phyloP scores from a whole-genome alignment of 1,140 invertebrate species.

The Ips nitidus region DNA sequence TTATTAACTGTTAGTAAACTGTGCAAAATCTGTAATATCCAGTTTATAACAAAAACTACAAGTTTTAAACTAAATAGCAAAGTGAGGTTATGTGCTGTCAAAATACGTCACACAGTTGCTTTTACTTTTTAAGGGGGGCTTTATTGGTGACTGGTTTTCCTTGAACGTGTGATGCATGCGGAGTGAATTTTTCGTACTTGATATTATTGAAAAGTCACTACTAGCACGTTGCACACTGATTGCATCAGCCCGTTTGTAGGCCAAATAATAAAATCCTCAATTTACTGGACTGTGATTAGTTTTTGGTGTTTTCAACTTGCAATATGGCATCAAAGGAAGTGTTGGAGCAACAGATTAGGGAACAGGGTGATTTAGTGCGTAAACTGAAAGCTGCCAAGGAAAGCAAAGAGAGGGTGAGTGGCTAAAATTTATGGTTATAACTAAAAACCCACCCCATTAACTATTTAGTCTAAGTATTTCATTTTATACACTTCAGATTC shows the following conservation, averaged over 20 bases:
- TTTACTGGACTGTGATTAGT: background rate
- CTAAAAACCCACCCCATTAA: background rate
- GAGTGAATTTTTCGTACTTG: too few species aligned
- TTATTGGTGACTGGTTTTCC: too few species aligned
- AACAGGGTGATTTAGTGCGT: constrained; percentile 78
- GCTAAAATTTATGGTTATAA: background rate
- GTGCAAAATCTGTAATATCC: too few species aligned
- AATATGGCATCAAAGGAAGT: constrained; percentile 24
- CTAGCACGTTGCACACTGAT: background rate
- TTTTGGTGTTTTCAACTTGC: background rate
- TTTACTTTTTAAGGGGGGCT: too few species aligned
- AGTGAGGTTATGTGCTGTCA: too few species aligned
- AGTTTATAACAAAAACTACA: too few species aligned
- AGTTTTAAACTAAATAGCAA: too few species aligned
- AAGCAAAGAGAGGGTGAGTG: constrained; percentile 66
- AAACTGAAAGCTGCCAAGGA: constrained; percentile 80
- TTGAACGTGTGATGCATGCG: too few species aligned
- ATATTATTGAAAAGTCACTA: too few species aligned
- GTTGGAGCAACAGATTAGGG: constrained; percentile 63
- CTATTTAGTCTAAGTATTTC: background rate
- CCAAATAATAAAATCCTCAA: background rate
- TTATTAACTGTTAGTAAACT: too few species aligned
- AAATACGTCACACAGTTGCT: too few species aligned
- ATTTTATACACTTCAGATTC: background rate
- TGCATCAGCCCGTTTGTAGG: constrained; percentile 2